phyloP scores from a whole-genome alignment of 1,140 invertebrate species.

The Bemisia tabaci region DNA sequence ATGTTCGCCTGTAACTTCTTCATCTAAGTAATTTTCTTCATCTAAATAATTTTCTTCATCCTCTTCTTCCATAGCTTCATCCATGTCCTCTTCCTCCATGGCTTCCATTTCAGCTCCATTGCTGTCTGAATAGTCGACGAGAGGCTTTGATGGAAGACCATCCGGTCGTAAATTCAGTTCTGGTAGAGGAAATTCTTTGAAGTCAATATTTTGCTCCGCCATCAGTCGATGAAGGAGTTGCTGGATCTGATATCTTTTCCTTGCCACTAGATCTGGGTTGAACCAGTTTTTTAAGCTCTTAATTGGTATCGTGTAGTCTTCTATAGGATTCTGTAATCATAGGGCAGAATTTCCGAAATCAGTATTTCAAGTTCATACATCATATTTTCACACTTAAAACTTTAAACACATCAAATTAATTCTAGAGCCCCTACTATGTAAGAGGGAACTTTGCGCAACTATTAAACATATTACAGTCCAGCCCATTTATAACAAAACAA shows the following conservation, averaged over 20 bases:
- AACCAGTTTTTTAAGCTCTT: slow-evolving; percentile 64
- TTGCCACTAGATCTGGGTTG: slow-evolving; percentile 56
- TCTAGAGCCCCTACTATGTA: too few species aligned
- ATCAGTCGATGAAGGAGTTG: slow-evolving; percentile 53
- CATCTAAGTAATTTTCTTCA: too few species aligned
- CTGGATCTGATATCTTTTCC: slow-evolving; percentile 66
- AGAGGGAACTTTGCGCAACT: too few species aligned
- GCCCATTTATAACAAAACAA: too few species aligned
- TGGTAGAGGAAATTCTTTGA: slow-evolving; percentile 30
- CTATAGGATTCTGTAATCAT: slow-evolving; percentile 55
- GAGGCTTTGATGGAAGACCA: slow-evolving; percentile 21
- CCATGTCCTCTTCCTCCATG: not conserved
- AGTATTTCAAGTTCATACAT: too few species aligned
- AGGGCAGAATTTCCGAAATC: too few species aligned
- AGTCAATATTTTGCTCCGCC: slow-evolving; percentile 36
- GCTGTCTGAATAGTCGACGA: slow-evolving; percentile 23
- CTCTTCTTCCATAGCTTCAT: slow-evolving; percentile 5
- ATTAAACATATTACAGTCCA: too few species aligned
- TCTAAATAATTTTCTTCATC: slow-evolving; percentile 1
- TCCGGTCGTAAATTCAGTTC: slow-evolving; percentile 29
- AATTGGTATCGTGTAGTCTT: slow-evolving; percentile 58
- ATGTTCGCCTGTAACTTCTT: too few species aligned
- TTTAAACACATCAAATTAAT: too few species aligned
- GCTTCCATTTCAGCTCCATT: slow-evolving; percentile 19
- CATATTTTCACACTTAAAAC: too few species aligned